A percentile compares a stretch with the other conserved stretches of the same genome.
Conservation (phyloP, 2,888 invertebrate species). For the Mayetiola destructor region DNA sequence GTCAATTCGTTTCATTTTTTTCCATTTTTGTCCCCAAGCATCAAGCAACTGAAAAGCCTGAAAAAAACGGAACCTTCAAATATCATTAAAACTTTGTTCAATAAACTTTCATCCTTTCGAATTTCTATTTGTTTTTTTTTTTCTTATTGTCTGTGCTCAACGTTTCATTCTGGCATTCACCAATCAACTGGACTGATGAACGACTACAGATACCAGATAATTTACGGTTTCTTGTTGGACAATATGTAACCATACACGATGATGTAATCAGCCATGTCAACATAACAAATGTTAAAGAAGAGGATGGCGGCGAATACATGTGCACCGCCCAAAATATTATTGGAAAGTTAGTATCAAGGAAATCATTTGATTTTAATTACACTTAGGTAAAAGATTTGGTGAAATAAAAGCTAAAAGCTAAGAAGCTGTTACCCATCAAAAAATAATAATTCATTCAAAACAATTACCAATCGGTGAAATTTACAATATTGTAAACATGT, state of each 20-base stretch:
- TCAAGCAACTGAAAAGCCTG: background rate
- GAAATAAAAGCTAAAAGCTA: too few species aligned
- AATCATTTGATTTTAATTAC: background rate
- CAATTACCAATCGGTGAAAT: too few species aligned
- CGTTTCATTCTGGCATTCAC: background rate
- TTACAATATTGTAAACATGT: too few species aligned
- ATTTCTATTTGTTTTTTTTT: background rate
- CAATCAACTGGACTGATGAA: background rate
- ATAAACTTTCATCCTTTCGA: background rate
- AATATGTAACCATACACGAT: conserved; percentile 82
- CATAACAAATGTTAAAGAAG: conserved; percentile 71
- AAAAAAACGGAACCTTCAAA: too few species aligned
- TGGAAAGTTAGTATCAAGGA: conserved; percentile 46
- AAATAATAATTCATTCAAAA: too few species aligned
- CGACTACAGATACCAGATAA: conserved; percentile 34
- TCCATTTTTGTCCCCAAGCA: too few species aligned
- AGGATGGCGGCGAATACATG: conserved; percentile 80
- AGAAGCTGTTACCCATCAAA: too few species aligned
- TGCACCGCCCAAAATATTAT: conserved; percentile 74
- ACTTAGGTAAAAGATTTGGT: too few species aligned
- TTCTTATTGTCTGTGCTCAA: background rate
- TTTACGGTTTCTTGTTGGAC: conserved; percentile 72
- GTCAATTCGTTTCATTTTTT: too few species aligned
- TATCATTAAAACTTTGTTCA: too few species aligned
- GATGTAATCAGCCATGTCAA: conserved; percentile 88